These are phyloP conservation scores for Helicoverpa zea DNA, from an alignment of 1,140 invertebrate species.

Conservation along the genomic window DNA sequence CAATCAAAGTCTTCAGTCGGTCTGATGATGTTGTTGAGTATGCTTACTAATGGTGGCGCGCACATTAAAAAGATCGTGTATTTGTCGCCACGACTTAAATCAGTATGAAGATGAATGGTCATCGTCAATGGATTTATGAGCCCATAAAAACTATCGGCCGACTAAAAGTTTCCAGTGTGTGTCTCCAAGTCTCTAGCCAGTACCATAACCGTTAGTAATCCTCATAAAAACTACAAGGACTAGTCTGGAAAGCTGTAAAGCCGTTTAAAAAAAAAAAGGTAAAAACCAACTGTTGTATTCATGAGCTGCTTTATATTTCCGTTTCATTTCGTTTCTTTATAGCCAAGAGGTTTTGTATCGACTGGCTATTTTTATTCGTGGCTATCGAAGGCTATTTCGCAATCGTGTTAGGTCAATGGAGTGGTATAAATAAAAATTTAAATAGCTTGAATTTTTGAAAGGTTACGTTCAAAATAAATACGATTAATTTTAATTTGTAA, in stretches of 20 bases:
- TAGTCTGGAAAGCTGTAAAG: slow-evolving; percentile 9
- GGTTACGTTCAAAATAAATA: too few relatives aligned
- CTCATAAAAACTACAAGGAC: slow-evolving; percentile 16
- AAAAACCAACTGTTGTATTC: slow-evolving; percentile 17
- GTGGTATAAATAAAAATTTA: too few relatives aligned
- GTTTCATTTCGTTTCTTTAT: slow-evolving; percentile 27
- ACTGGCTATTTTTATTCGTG: not conserved
- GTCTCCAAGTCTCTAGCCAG: not conserved
- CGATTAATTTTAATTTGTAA: not conserved
- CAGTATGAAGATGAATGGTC: too few relatives aligned
- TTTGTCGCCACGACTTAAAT: too few relatives aligned
- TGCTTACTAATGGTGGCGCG: too few relatives aligned
- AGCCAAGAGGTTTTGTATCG: slow-evolving; percentile 3
- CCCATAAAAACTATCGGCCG: too few relatives aligned
- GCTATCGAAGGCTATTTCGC: not conserved
- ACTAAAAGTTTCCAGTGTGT: not conserved
- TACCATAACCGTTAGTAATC: slow-evolving; percentile 10
- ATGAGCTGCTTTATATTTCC: slow-evolving; percentile 26
- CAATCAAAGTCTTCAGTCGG: too few relatives aligned
- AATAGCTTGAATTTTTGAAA: too few relatives aligned
- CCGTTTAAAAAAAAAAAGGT: slow-evolving; percentile 34
- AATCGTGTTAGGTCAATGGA: too few relatives aligned
- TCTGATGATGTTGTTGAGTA: too few relatives aligned
- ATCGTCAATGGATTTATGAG: too few relatives aligned
- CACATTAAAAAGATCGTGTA: too few relatives aligned